Evolutionary conservation across 2,888 invertebrate genomes (phyloP), one percentile per base, ranked within the genome.

Genomic region (Temnothorax unifasciatus): DNA sequence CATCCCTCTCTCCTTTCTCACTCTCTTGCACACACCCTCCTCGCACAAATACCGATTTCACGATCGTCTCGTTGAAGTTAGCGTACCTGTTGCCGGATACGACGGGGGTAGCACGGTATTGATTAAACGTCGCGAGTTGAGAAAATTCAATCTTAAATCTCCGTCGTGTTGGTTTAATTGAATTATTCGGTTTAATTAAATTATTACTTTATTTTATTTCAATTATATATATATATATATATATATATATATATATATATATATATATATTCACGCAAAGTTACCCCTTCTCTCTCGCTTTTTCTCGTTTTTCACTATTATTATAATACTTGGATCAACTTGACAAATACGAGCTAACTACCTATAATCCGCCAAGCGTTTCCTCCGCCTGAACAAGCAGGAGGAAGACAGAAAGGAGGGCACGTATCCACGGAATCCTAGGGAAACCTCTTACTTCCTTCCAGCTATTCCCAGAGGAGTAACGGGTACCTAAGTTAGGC

Each of bases 71-170:
- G 87, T 82, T 74, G 4, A 64, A 74, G 41, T 87, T 86, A 82
- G 81, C 82, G 85, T 91, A 92, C 93, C 93, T 93, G 93, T 93
- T 93, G 93, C 92, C 91, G 79, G 54, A 86, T 83, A 77, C 75
- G 21, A 50, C 52, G 57, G 29, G 29, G 29, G 18, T 47, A 57
- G 85, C 50, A 47, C 21, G 38, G 41, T 25, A n/a, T 44, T 47
- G 21, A 69, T 47, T 8, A n/a, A 47, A 59, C n/a, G 38, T 15
- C 44, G n/a, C 29, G 13, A 25, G 5, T 47, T 47, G 47, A 29
- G 2, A 44, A 79, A 21, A 34, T 13, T 50, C 15, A 3, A 50
- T 47, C 8, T 77, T 41, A 44, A 61, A 25, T 61, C n/a, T 59
- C 44, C 9, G 34, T 50, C 4, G 2, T 25, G 57, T 15, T 15